A percentile compares a stretch with the other conserved stretches of the same genome.
These are phyloP conservation scores for Hypocryptadius cinnamomeus DNA, from an alignment of 2,113 vertebrate genomes.

Conservation along the genomic window DNA sequence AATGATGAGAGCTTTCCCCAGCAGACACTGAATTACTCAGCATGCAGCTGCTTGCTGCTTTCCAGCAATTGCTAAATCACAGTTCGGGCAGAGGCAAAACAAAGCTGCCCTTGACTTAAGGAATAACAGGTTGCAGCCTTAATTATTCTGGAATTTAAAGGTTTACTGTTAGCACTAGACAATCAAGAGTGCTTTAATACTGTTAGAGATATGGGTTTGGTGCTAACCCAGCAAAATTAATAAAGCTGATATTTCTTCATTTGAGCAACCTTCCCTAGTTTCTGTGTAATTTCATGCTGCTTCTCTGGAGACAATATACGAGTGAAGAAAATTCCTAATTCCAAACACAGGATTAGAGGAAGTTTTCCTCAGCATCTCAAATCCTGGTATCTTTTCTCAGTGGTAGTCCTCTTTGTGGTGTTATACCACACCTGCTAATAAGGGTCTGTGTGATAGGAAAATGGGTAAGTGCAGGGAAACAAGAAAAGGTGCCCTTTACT, in stretches of 20 bases:
- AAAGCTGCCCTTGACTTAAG: slow-evolving; percentile 39
- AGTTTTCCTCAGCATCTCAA: background rate
- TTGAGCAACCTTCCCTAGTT: background rate
- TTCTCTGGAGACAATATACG: background rate
- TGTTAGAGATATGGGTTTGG: background rate
- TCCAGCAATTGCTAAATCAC: slow-evolving; percentile 12
- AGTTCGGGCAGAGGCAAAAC: background rate
- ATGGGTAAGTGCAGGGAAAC: background rate
- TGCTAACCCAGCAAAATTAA: background rate
- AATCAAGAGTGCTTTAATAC: background rate
- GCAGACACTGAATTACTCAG: background rate
- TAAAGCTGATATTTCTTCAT: background rate
- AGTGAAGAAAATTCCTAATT: background rate
- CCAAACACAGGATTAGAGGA: background rate
- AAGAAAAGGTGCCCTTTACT: background rate
- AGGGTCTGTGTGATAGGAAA: background rate
- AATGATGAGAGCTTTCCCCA: background rate
- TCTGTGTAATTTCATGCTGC: background rate
- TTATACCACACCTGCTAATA: background rate
- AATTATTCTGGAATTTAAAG: slow-evolving; percentile 39
- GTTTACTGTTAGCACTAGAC: background rate
- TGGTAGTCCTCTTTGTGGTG: background rate
- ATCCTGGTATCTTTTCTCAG: background rate
- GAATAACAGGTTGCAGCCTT: background rate
- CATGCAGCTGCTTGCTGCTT: background rate